Evolutionary conservation across 2,113 vertebrate species (phyloP), one percentile per base, ranked within the genome.

Genomic region (Hirundichthys speculiger): DNA sequence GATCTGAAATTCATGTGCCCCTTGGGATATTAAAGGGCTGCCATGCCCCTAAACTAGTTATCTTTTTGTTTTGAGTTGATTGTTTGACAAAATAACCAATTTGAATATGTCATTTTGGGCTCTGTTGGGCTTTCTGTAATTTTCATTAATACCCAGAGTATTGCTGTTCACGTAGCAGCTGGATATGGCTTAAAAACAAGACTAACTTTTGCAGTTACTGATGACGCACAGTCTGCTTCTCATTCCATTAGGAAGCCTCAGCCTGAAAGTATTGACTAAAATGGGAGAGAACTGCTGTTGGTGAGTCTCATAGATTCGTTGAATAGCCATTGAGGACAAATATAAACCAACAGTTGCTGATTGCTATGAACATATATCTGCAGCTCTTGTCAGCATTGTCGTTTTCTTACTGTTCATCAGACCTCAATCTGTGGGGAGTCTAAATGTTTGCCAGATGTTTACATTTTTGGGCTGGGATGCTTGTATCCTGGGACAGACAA

Each of bases 381-480:
- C 13, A 27, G 20, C 30, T 20, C 49, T 15, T 39, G 25, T 46
- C 39, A 53, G 48, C 59, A 69, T 21, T 13, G 18, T 38, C 45
- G 65, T 45, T 51, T 21, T 69, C 64, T 46, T 46, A 42, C 59
- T 59, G 51, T 80, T 75, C 73, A 86, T 87, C 64, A 66, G n/a
- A 15, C 56, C 74, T 43, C 41, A 14, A 57, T 85, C 75, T 85
- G 77, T 78, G 75, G 77, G 40, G 60, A 80, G 63, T 80, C 71
- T 65, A 88, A 89, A 90, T 91, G 83, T 91, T 90, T 90, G 70
- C 88, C 88, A 90, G 84, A 91, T 93, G 92, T 92, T 92, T 92
- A 92, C 83, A 90, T 92, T 85, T 91, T 86, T 89, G 65, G 46
- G 70, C 71, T 77, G 73, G 78, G 87, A 89, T 84, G 72, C 85